Base-by-base conservation (phyloP, 2,888 invertebrate genomes). In the Aphidoletes aphidimyza region DNA sequence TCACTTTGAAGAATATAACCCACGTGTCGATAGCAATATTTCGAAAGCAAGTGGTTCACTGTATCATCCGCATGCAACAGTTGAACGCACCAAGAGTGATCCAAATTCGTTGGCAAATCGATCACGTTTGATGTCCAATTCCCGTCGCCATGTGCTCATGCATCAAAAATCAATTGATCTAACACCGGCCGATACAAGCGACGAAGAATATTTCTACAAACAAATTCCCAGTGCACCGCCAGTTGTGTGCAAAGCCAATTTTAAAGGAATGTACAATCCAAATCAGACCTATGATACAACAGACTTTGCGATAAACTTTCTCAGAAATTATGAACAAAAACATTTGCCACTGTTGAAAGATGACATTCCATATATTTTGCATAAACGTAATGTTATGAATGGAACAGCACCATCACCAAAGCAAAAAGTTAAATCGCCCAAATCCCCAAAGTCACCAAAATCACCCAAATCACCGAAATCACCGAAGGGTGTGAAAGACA, bases 101-200 rank as follows among this genome's bases (percentile, higher is more conserved):
- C 96, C 96, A 0, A 95, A 95, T 88, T 94, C 94, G 45, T 90
- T 94, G 84, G 94, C 95, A 0, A 93, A 93, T 87, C 91, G 95
- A 85, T 94, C 94, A 86, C 92, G 95, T 22, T 91, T 95, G 84
- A 94, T 93, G 85, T 94, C 94, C 5, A 94, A 92, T 88, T 93
- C 94, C 2, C 92, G 95, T n/a, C 92, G 95, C 26, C 94, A 95
- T 89, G 93, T 95, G 39, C 89, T 96, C 36, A 96, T 94, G 93
- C 96, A 96, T 89, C 96, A 96, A 87, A 95, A 96, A 88, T 95
- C 95, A 0, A 95, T 96, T 85, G 96, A 96, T 88, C 90, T 96
- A 39, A 95, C 96, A 0, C 95, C 95, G 5, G 95, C 95, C 0
- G 96, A 95, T 89, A 95, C 95, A 0, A 95, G 95, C 85, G 95